phyloP scores from a whole-genome alignment of 2,888 invertebrate species.

The Sesia apiformis region DNA sequence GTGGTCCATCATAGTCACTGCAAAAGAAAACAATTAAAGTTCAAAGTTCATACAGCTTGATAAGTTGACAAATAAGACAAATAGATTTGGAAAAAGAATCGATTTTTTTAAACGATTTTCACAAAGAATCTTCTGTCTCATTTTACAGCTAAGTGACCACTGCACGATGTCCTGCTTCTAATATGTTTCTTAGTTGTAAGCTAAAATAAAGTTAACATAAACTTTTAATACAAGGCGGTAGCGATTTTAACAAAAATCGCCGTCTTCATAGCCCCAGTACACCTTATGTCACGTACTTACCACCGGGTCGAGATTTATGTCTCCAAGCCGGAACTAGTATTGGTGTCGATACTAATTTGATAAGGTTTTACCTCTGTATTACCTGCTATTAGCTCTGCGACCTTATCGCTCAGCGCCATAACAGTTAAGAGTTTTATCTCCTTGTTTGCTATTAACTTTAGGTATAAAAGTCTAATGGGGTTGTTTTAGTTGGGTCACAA shows the following conservation, averaged over 20 bases:
- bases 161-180: too few species aligned
- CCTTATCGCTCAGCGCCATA: neutral
- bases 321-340: constrained; percentile 10
- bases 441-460: neutral
- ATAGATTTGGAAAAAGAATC: too few species aligned
- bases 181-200: too few species aligned
- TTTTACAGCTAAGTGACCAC: too few species aligned
- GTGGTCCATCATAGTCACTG: too few species aligned
- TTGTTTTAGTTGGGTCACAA: neutral
- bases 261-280: constrained; percentile 1
- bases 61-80: too few species aligned
- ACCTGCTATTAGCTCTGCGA: neutral
- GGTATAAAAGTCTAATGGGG: neutral
- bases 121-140: too few species aligned
- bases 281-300: constrained; percentile 20
- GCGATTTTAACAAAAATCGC: neutral
- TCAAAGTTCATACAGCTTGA: too few species aligned
- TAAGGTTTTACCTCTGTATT: constrained; percentile 4
- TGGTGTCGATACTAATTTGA: constrained; percentile 13
- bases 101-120: too few species aligned
- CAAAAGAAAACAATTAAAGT: too few species aligned
- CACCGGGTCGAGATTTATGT: constrained; percentile 23
- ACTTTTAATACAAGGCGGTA: too few species aligned
- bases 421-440: neutral
- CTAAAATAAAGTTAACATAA: too few species aligned